phyloP scores from a whole-genome alignment of 2,888 invertebrate genomes.

The Polydesmus complanatus region DNA sequence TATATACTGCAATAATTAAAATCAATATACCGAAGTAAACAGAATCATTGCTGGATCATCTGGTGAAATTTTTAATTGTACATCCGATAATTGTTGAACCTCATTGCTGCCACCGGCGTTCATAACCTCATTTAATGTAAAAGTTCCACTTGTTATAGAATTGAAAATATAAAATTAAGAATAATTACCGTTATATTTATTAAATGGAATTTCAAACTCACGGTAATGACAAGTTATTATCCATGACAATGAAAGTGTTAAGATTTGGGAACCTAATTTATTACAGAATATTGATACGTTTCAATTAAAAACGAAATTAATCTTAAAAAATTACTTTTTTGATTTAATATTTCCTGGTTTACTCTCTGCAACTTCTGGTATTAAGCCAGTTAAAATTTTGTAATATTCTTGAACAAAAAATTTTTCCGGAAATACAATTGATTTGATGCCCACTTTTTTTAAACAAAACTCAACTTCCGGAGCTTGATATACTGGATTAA shows the following conservation, averaged over 20 bases:
- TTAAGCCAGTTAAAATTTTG: slow-evolving; percentile 42
- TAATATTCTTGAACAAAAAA: slow-evolving; percentile 54
- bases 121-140: neutral
- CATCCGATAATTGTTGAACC: neutral
- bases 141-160: neutral
- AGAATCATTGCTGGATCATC: neutral
- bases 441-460: slow-evolving; percentile 52
- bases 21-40: neutral
- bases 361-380: slow-evolving; percentile 39
- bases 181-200: too few species aligned
- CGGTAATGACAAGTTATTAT: neutral
- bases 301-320: neutral
- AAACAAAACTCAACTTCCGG: slow-evolving; percentile 57
- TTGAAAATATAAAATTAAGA: neutral
- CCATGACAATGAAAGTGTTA: neutral
- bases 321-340: neutral
- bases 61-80: neutral
- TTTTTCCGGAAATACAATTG: slow-evolving; percentile 47
- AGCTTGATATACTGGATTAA: slow-evolving; percentile 60
- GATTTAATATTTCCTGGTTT: slow-evolving; percentile 27
- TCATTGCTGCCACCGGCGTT: neutral
- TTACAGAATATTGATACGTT: neutral
- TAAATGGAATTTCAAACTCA: neutral
- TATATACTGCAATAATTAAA: too few species aligned
- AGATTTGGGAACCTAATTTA: neutral